Conservation (phyloP, 2,888 invertebrate genomes). For the Cyclophora albipunctata region DNA sequence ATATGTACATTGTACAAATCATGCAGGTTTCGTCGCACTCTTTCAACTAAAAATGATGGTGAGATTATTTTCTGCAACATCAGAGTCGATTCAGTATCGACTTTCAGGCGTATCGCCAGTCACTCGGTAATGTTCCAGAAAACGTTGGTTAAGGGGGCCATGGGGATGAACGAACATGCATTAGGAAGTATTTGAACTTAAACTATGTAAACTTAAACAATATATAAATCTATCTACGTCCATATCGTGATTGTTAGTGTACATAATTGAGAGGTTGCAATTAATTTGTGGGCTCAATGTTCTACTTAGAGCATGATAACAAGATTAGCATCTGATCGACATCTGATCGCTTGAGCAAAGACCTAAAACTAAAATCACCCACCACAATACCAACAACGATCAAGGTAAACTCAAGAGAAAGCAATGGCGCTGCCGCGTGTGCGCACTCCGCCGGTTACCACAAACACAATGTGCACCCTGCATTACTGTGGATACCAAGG, state of each 20-base stretch:
- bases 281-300: constrained; percentile 68
- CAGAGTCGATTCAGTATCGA: constrained; percentile 18
- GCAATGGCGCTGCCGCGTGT: constrained; percentile 46
- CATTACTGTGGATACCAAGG: constrained; percentile 59
- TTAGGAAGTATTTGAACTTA: constrained; percentile 21
- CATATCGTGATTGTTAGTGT: constrained; percentile 55
- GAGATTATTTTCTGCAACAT: constrained; percentile 38
- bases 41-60: constrained; percentile 23
- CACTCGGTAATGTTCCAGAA: constrained; percentile 29
- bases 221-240: constrained; percentile 38
- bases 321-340: constrained; percentile 51
- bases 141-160: constrained; percentile 35
- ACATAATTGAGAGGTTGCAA: constrained; percentile 37
- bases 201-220: constrained; percentile 37
- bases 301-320: constrained; percentile 63
- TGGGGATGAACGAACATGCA: constrained; percentile 50
- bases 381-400: constrained; percentile 56
- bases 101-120: constrained; percentile 20
- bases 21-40: constrained; percentile 31
- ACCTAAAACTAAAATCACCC: constrained; percentile 60
- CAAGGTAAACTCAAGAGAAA: constrained; percentile 57
- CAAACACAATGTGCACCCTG: constrained; percentile 67
- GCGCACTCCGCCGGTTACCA: constrained; percentile 53
- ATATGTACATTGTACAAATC: constrained; percentile 32
- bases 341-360: constrained; percentile 55